Conservation (phyloP, 2,113 vertebrate genomes). For the Blennius ocellaris region DNA sequence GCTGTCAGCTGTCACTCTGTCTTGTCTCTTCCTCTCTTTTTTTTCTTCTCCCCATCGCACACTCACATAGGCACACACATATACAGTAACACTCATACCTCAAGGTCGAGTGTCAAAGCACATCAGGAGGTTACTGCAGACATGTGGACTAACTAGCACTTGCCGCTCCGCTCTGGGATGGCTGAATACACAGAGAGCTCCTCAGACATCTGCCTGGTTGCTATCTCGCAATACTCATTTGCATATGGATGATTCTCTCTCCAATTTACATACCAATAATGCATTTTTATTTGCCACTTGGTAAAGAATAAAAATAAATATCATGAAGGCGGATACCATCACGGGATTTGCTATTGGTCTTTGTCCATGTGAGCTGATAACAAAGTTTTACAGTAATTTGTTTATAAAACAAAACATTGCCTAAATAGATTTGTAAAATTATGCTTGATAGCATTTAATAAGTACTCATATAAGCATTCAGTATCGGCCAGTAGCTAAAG, state of each 20-base stretch:
- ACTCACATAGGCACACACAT: constrained; percentile 2
- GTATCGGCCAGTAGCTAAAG: too few relatives aligned
- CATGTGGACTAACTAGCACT: constrained; percentile 30
- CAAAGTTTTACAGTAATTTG: too few relatives aligned
- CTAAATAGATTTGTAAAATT: too few relatives aligned
- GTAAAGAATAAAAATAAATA: neutral
- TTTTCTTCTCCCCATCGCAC: neutral
- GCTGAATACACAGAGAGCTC: neutral
- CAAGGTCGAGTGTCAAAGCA: constrained; percentile 53
- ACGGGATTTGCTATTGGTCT: too few relatives aligned
- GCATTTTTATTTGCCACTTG: neutral
- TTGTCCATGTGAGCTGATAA: too few relatives aligned
- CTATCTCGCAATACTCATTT: neutral
- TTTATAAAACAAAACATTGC: too few relatives aligned
- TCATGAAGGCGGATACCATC: too few relatives aligned
- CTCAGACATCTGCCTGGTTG: neutral
- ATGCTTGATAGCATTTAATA: too few relatives aligned
- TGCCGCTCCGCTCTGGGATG: constrained; percentile 17
- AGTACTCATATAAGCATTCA: too few relatives aligned
- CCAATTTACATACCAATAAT: neutral
- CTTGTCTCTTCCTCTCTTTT: neutral
- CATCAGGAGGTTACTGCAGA: constrained; percentile 48
- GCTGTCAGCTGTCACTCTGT: constrained; percentile 62
- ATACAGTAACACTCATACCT: constrained; percentile 20
- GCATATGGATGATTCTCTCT: neutral